phyloP scores from a whole-genome alignment of 2,113 vertebrate species.

The Neotragus moschatus region DNA sequence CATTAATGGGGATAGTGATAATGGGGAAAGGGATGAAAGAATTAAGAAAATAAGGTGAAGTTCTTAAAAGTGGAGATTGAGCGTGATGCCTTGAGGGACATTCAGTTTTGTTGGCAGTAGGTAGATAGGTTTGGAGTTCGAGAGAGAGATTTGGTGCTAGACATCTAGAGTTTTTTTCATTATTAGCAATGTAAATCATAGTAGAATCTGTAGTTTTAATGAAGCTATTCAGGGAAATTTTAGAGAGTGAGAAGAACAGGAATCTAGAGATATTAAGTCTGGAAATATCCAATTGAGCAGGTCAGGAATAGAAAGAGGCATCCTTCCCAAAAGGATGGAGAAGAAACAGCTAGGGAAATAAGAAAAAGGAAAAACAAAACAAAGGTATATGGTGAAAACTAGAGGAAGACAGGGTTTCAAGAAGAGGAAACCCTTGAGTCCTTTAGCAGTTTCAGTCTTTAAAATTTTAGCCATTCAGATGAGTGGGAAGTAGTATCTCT shows the following conservation, averaged over 20 bases:
- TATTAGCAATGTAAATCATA: not conserved
- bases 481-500: not conserved
- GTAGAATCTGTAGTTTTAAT: not conserved
- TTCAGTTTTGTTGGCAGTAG: not conserved
- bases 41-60: not conserved
- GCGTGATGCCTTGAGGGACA: too few relatives aligned
- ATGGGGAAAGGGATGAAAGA: not conserved
- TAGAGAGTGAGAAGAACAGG: not conserved
- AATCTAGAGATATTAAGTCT: not conserved
- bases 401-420: not conserved
- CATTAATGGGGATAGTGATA: too few relatives aligned
- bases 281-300: not conserved
- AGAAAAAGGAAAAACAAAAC: not conserved
- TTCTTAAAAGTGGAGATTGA: not conserved
- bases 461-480: not conserved
- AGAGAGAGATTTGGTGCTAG: not conserved
- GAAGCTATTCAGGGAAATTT: not conserved
- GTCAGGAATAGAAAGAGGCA: not conserved
- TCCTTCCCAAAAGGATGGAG: not conserved
- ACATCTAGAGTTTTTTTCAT: not conserved
- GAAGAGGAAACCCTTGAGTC: not conserved
- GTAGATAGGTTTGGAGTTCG: not conserved
- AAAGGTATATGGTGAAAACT: not conserved
- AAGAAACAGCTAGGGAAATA: not conserved
- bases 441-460: not conserved